phyloP scores from a whole-genome alignment of 2,113 vertebrate species.

The Nibea coibor region DNA sequence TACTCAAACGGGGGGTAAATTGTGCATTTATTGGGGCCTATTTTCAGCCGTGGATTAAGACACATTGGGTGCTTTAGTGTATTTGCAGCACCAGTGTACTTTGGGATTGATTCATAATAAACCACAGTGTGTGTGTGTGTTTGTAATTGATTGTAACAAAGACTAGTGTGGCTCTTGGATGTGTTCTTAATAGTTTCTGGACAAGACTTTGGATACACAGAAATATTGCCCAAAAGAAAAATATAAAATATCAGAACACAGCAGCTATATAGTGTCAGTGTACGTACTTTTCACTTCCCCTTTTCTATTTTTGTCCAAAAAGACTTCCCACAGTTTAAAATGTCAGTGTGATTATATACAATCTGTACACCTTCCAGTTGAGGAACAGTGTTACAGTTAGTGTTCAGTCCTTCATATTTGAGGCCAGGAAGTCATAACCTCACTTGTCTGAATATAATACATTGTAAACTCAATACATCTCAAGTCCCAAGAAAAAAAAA shows the following conservation, averaged over 20 bases:
- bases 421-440: conserved; percentile 8
- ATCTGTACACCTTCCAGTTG: neutral
- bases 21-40: conserved; percentile 4
- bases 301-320: neutral
- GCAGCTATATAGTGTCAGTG: too few species aligned
- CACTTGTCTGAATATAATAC: neutral
- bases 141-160: neutral
- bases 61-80: neutral
- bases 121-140: neutral
- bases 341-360: neutral
- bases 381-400: neutral
- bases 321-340: neutral
- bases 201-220: neutral
- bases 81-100: neutral
- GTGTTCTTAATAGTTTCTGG: neutral
- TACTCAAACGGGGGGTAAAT: conserved; percentile 8
- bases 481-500: neutral
- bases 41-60: conserved; percentile 30
- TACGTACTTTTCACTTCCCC: too few species aligned
- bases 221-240: too few species aligned
- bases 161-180: neutral
- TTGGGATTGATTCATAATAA: neutral
- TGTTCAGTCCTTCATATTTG: neutral
- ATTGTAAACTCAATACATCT: neutral
- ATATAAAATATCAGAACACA: too few species aligned